Evolutionary conservation across 2,888 invertebrate genomes (phyloP), one percentile per base, ranked within the genome.

Genomic region (Aplocera efformata): DNA sequence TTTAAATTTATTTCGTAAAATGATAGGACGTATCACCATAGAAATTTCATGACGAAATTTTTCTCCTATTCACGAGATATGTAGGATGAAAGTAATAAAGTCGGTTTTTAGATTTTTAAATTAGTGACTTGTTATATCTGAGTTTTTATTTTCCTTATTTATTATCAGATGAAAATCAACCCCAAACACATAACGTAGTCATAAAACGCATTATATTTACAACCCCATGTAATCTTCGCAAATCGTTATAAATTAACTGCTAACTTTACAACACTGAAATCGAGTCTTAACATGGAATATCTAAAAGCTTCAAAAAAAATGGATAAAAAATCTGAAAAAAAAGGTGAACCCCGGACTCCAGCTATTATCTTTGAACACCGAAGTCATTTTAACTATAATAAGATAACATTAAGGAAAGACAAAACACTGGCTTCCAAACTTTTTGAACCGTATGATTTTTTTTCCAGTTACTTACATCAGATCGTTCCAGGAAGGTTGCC

Each of bases 301-400:
- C 75, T 76, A 78, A 82, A 83, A 81, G 77, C 72, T 72, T 81
- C 84, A 82, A 17, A 17, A 17, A 17, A 81, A 77, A 71, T 57
- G 49, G 50, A 54, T 64, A 79, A 79, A 77, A 78, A 70, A 63
- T 53, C 36, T 54, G 51, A 62, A 73, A 83, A 85, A 86, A 85
- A 85, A 83, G 71, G 75, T 70, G 61, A 75, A 72, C 79, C 77
- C 79, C 66, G 66, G 72, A 58, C 65, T 62, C 65, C 72, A 51
- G 66, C 81, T 81, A 85, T 86, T 88, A 88, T 88, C 85, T 88
- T 64, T 68, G 79, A 84, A 86, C 88, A 88, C 84, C 86, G 70
- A 86, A 88, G 83, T 88, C 86, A 88, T 88, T 88, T 88, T 88
- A 88, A 82, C 82, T 79, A 79, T 88, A 88, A 88, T 88, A 88